Evolutionary conservation across 2,113 vertebrate species (phyloP).

Genomic region (Chinchilla lanigera): DNA sequence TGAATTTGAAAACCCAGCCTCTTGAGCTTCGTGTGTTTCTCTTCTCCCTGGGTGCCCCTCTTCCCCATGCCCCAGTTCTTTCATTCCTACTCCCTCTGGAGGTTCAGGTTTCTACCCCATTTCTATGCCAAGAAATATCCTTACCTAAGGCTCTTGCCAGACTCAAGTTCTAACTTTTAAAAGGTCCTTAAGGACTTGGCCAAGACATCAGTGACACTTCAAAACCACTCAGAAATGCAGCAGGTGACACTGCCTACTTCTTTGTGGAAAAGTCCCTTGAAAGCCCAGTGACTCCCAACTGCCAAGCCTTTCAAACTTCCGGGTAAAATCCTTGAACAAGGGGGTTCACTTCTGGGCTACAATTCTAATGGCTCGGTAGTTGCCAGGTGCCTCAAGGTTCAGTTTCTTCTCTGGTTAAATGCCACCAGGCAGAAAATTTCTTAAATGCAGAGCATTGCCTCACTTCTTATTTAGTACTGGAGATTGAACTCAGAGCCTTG

Average conservation of each 20-base stretch:
- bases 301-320: constrained; percentile 16
- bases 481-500: neutral
- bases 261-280: neutral
- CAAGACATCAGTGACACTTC: neutral
- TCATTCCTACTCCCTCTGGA: constrained; percentile 34
- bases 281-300: constrained; percentile 6
- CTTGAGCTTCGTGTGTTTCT: constrained; percentile 17
- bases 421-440: neutral
- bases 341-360: neutral
- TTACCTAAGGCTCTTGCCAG: constrained; percentile 47
- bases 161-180: constrained; percentile 70
- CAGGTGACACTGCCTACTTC: neutral
- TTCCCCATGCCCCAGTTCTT: neutral
- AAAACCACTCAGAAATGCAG: constrained; percentile 1
- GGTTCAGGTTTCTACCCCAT: constrained; percentile 67
- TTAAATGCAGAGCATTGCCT: neutral
- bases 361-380: neutral
- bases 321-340: neutral
- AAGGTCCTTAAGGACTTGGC: neutral
- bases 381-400: neutral
- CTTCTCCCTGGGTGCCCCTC: neutral
- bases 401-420: neutral
- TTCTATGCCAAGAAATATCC: constrained; percentile 59
- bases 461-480: neutral
- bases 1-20: neutral